Percentiles rank a stretch among this genome's conserved stretches.
Conservation (phyloP, 2,113 vertebrate species). For the Cyprinodon brontotheroides region DNA sequence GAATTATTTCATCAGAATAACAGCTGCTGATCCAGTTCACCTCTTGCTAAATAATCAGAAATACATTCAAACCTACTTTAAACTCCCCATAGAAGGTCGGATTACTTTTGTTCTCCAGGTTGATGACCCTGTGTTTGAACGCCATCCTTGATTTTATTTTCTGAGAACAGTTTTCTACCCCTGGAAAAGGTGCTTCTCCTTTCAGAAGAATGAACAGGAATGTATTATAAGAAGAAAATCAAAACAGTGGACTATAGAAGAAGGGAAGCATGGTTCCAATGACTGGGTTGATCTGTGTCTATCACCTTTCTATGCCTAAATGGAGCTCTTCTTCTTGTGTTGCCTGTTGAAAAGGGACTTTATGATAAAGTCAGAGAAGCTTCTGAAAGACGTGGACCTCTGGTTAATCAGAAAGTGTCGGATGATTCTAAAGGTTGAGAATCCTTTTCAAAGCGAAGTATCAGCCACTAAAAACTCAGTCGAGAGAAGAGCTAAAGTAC, state of each 20-base stretch:
- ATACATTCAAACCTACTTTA: not conserved
- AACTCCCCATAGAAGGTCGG: not conserved
- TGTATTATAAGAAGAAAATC: not conserved
- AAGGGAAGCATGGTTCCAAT: not conserved
- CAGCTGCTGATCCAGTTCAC: not conserved
- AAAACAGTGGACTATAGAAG: not conserved
- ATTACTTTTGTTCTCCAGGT: not conserved
- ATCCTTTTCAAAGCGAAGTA: not conserved
- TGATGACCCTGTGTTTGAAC: not conserved
- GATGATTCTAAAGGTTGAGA: not conserved
- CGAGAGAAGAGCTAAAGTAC: not conserved
- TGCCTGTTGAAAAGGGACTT: conserved; percentile 54
- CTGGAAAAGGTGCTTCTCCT: not conserved
- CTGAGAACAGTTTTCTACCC: not conserved
- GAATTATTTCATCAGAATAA: not conserved
- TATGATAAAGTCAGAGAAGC: conserved; percentile 54
- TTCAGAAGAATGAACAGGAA: not conserved
- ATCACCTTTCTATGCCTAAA: not conserved
- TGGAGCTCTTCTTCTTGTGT: not conserved
- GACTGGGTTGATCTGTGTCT: too few species aligned
- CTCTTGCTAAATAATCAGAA: not conserved
- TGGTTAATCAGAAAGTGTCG: not conserved
- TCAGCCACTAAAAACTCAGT: not conserved
- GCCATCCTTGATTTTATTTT: not conserved
- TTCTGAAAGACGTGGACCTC: conserved; percentile 31